Base-by-base conservation (phyloP, 2,888 invertebrate species). In the Slavum lentiscoides region DNA sequence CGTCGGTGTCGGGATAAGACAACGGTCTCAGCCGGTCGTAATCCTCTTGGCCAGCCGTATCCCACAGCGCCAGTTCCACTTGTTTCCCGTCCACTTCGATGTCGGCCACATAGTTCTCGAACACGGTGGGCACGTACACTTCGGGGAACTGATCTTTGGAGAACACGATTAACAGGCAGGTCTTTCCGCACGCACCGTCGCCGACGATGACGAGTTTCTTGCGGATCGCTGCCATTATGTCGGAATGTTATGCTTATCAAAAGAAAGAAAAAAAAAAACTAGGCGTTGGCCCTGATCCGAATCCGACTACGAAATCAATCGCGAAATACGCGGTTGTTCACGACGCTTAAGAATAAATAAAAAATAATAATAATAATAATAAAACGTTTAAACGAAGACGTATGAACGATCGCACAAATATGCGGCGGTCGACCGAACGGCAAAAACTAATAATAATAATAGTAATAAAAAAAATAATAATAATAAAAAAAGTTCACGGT, bases 131-230 rank as follows among this genome's bases (percentile, higher is more conserved):
- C 88, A 98, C 98, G 89, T 98, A 99, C 85, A 98, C 97, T 91
- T 98, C 98, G 86, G 98, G 98, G 91, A 98, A 98, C 89, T 98
- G 97, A 89, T 98, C 98, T 90, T 98, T 98, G 89, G 96, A 96
- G 90, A 98, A 98, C 87, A 98, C 98, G 88, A 98, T 98, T 88
- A 98, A 91, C 85, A 98, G 92, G 88, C 98, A 98, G 86, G 98
- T 98, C 92, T 98, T 98, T 90, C 98, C 98, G 90, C 98, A 98
- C 87, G 98, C 98, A 90, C 98, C 98, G 90, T 98, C 98, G 88
- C 97, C 97, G 43, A 90, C 89, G 83, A 90, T 89, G 23, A 90
- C 90, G 83, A 90, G 85, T 86, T 90, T 90, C 86, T 90, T 90
- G 81, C 90, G 86, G 84, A 90, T 89, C 83, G 89, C 89, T 83